Evolutionary conservation across 2,888 invertebrate species (phyloP).

Genomic region (Acleris laterana): DNA sequence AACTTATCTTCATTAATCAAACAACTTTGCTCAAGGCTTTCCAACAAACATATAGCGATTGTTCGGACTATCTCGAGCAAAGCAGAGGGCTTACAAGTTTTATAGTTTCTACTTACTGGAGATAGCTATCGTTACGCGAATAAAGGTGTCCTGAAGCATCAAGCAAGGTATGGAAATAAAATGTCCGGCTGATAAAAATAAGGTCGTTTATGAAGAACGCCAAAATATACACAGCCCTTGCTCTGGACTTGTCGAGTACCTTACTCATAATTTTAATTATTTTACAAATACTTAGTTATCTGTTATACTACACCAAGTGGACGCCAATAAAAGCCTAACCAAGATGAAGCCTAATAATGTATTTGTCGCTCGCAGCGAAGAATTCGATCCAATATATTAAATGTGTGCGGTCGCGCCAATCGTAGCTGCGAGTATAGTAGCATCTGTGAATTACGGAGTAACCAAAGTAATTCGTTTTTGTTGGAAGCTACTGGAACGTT

Average conservation of each 20-base stretch:
- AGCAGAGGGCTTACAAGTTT: slow-evolving; percentile 22
- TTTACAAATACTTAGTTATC: no score
- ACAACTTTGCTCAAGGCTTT: slow-evolving; percentile 54
- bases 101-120: slow-evolving; percentile 21
- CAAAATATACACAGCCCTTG: slow-evolving; percentile 12
- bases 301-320: no score
- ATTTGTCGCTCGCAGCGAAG: not conserved
- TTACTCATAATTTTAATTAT: no score
- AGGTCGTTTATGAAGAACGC: not conserved
- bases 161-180: not conserved
- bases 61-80: slow-evolving; percentile 9
- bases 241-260: not conserved
- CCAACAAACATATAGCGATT: slow-evolving; percentile 44
- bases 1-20: slow-evolving; percentile 74
- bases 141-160: not conserved
- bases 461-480: slow-evolving; percentile 28
- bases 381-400: slow-evolving; percentile 14
- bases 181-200: not conserved
- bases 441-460: slow-evolving; percentile 33
- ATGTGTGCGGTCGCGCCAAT: slow-evolving; percentile 14
- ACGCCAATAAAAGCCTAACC: no score
- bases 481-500: slow-evolving; percentile 14
- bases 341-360: no score
- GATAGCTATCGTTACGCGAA: not conserved
- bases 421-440: slow-evolving; percentile 10